These are phyloP conservation scores for Phortica magna DNA, from an alignment of 2,888 invertebrate species.

Conservation along the genomic window DNA sequence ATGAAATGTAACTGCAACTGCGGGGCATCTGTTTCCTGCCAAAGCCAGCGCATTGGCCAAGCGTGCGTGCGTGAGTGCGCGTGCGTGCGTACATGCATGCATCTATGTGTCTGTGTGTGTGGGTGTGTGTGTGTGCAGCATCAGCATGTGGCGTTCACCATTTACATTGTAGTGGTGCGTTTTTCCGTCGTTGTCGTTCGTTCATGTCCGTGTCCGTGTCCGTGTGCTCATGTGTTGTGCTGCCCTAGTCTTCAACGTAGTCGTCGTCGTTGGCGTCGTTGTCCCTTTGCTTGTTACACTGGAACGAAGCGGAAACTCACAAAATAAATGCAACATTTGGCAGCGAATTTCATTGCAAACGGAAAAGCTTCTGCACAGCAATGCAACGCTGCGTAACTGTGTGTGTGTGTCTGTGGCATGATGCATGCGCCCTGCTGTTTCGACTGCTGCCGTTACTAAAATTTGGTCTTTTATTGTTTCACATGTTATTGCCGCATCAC, in stretches of 20 bases:
- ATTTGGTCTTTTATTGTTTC: conserved; percentile 64
- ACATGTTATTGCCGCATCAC: conserved; percentile 72
- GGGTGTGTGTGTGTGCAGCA: background rate
- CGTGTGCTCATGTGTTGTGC: conserved; percentile 36
- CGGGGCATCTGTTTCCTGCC: conserved; percentile 45
- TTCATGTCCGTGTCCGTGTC: background rate
- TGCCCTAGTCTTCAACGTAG: conserved; percentile 42
- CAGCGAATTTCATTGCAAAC: conserved; percentile 64
- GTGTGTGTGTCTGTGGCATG: background rate
- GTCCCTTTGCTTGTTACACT: conserved; percentile 31
- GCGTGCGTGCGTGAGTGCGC: background rate
- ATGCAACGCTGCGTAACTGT: conserved; percentile 13
- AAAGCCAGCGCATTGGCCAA: conserved; percentile 25
- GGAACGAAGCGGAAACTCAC: conserved; percentile 64
- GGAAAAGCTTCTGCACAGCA: conserved; percentile 62
- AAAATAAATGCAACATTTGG: conserved; percentile 75
- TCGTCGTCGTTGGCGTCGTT: conserved; percentile 44
- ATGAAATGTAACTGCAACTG: conserved; percentile 47
- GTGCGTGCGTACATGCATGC: background rate
- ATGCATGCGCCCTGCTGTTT: conserved; percentile 13
- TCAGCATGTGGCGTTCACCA: conserved; percentile 37
- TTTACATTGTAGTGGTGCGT: conserved; percentile 50
- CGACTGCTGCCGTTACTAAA: background rate
- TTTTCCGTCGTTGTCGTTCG: conserved; percentile 41
- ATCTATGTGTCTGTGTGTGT: conserved; percentile 26